These are phyloP conservation scores for Barbus barbus DNA, from an alignment of 2,113 vertebrate species.

Conservation along the genomic window DNA sequence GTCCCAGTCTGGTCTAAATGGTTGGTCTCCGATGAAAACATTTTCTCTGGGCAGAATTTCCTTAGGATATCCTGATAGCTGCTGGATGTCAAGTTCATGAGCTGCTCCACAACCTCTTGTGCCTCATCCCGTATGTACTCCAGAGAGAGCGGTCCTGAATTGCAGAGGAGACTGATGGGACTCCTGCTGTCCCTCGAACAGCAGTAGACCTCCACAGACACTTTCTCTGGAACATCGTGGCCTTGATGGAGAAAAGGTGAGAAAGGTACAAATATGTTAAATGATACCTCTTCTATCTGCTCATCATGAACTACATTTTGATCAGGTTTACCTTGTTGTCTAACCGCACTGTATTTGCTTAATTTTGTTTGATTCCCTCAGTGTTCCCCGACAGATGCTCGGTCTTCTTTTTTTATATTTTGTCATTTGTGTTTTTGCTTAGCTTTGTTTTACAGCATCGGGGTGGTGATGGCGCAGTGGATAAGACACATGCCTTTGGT, in stretches of 20 bases:
- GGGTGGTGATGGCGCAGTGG: no score
- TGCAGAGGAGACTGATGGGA: constrained; percentile 55
- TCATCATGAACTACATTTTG: not conserved
- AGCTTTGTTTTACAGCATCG: no score
- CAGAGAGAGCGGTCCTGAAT: constrained; percentile 59
- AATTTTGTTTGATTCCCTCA: no score
- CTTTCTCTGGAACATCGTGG: constrained; percentile 77
- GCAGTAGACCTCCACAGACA: constrained; percentile 75
- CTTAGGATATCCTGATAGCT: constrained; percentile 77
- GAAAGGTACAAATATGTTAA: not conserved
- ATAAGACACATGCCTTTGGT: no score
- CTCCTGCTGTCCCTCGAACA: constrained; percentile 65
- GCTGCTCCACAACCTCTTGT: constrained; percentile 78
- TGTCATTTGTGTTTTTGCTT: no score
- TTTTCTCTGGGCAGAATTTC: constrained; percentile 69
- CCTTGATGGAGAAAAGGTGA: constrained; percentile 66
- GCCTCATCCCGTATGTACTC: constrained; percentile 76
- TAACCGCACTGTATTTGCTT: no score
- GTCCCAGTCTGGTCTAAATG: constrained; percentile 21
- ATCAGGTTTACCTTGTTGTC: not conserved
- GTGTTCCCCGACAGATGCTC: no score
- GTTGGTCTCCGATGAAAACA: not conserved
- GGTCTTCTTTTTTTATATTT: no score
- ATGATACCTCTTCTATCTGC: not conserved
- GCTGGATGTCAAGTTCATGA: constrained; percentile 70